Conservation (phyloP, 2,888 invertebrate species). For the Nymphalis c-album region DNA sequence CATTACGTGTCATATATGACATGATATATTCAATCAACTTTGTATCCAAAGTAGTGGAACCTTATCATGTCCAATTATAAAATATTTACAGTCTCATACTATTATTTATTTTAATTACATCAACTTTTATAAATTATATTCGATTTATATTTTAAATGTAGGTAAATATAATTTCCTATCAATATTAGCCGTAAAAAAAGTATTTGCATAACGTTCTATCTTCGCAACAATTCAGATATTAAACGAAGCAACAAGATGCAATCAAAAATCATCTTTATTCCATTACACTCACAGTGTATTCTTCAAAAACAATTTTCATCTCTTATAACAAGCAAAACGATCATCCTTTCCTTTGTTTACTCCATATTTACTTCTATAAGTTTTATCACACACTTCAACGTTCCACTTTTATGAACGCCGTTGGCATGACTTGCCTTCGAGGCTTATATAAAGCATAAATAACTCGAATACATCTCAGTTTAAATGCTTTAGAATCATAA, state of each 20-base stretch:
- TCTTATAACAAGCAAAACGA: constrained; percentile 5
- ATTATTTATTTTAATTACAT: not conserved
- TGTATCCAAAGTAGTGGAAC: too few species aligned
- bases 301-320: not conserved
- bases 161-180: not conserved
- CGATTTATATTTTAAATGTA: not conserved
- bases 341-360: constrained; percentile 17
- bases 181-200: constrained; percentile 2
- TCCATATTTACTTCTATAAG: constrained; percentile 14
- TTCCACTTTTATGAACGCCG: constrained; percentile 16
- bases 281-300: not conserved
- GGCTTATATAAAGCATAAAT: constrained; percentile 18
- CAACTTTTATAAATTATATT: not conserved
- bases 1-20: too few species aligned
- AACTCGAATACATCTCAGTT: constrained; percentile 16
- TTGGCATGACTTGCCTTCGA: constrained; percentile 20
- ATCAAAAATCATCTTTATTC: not conserved
- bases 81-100: too few species aligned
- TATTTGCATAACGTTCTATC: constrained; percentile 6
- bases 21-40: too few species aligned
- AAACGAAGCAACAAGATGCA: not conserved
- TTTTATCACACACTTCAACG: constrained; percentile 14
- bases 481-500: constrained; percentile 13
- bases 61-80: too few species aligned
- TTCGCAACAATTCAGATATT: constrained; percentile 9